Base-by-base conservation (phyloP, 2,888 invertebrate species). In the Oasisia sp. region DNA sequence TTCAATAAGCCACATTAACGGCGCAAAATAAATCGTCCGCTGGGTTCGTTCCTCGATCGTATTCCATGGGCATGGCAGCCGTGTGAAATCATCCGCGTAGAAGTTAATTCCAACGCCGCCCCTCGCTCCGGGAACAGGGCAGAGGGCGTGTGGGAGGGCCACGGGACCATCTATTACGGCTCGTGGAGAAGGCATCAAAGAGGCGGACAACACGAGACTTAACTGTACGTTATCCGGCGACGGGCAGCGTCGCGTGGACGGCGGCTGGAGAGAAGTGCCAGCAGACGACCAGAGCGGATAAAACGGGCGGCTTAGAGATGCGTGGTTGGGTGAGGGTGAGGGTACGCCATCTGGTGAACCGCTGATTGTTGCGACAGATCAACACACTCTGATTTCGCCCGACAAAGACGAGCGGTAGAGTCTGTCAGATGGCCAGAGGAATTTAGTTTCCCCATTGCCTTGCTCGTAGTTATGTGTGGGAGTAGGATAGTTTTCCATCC, bases 11-110 rank as follows among this genome's bases (percentile, higher is more conserved):
- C 74, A 74, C 74, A n/a, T 74, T 74, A 74, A 19, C 74, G 74
- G 7, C 74, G 27, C 27, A 74, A 74, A 74, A 74, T 74, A 74
- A 74, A 74, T 74, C 74, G 74, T 27, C 74, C 5, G 74, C 74
- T 74, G 14, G 3, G 74, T n/a, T 27, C 27, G 74, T 27, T 19
- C 27, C 74, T 7, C 27, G 74, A 74, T 19, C 74, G 74, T n/a
- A 74, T 74, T 74, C n/a, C 27, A 27, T 7, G 4, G 74, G 74
- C 74, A 74, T 74, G 5, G 27, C 19, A 74, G 27, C 27, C 74
- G 74, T 74, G 74, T 74, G 74, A 74, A 74, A 74, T 74, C 74
- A 74, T 74, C 74, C 74, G 74, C 74, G 74, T 27, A 27, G 74
- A 74, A 74, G 74, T 74, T 74, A n/a, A 74, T 74, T 74, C 74